These are phyloP conservation scores for Gadus chalcogrammus DNA, from an alignment of 2,113 vertebrate species.

Conservation along the genomic window DNA sequence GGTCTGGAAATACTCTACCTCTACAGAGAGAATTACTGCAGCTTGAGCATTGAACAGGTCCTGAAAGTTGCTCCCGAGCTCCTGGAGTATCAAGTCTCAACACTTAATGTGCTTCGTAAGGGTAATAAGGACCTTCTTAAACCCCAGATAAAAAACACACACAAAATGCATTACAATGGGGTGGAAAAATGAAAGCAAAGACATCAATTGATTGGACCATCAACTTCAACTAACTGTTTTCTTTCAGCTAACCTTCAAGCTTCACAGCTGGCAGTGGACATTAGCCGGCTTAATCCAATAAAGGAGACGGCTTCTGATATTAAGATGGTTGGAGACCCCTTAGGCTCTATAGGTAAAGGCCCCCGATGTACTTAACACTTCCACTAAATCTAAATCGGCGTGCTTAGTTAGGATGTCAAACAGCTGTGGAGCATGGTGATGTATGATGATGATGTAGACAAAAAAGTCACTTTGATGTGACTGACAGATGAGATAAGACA, in stretches of 20 bases:
- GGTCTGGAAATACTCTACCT: slow-evolving; percentile 38
- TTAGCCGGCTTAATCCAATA: slow-evolving; percentile 29
- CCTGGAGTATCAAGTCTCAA: slow-evolving; percentile 33
- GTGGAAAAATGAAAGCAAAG: background rate
- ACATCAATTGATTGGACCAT: background rate
- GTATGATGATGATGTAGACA: too few relatives aligned
- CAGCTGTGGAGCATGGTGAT: too few relatives aligned
- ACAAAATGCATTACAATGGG: background rate
- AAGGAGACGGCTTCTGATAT: background rate
- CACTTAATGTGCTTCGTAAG: slow-evolving; percentile 44
- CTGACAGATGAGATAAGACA: too few relatives aligned
- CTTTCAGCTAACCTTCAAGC: slow-evolving; percentile 11
- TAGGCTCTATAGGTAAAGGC: slow-evolving; percentile 31
- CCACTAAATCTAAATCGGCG: too few relatives aligned
- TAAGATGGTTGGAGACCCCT: background rate
- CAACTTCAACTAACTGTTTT: background rate
- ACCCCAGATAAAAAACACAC: background rate
- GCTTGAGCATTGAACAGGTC: slow-evolving; percentile 19
- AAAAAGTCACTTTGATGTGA: too few relatives aligned
- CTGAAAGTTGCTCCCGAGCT: slow-evolving; percentile 47
- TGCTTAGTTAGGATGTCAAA: too few relatives aligned
- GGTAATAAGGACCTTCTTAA: slow-evolving; percentile 36
- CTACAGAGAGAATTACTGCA: background rate
- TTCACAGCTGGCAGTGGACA: slow-evolving; percentile 18
- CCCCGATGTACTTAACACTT: too few relatives aligned